These are phyloP conservation scores for Micromesistius poutassou DNA, from an alignment of 2,797 vertebrate genomes.

Conservation along the genomic window DNA sequence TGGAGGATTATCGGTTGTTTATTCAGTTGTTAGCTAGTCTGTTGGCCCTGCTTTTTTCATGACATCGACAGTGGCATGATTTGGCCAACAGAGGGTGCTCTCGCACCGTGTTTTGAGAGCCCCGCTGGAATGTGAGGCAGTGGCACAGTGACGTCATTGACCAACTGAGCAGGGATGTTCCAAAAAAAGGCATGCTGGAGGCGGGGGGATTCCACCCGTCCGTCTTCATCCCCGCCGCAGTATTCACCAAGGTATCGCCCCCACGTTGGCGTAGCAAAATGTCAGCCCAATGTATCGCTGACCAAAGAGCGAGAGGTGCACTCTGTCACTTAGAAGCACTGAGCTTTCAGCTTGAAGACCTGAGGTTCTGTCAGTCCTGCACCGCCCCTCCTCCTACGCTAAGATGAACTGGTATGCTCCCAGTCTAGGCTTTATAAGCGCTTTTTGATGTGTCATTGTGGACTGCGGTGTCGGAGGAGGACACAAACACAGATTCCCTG, in stretches of 20 bases:
- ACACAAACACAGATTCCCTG: slow-evolving; percentile 3
- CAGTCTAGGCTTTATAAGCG: not conserved
- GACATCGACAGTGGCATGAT: not conserved
- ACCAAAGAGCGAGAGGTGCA: not conserved
- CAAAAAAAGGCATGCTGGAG: slow-evolving; percentile 31
- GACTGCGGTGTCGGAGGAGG: not conserved
- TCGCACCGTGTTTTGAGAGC: slow-evolving; percentile 32
- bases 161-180: slow-evolving; percentile 36
- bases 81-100: slow-evolving; percentile 56
- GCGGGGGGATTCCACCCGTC: slow-evolving; percentile 38
- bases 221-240: not conserved
- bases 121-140: slow-evolving; percentile 54
- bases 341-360: not conserved
- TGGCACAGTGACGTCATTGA: slow-evolving; percentile 64
- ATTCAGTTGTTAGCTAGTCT: slow-evolving; percentile 7
- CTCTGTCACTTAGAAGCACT: not conserved
- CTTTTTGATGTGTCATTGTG: slow-evolving; percentile 34
- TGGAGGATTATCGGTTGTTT: not conserved
- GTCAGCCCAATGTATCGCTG: not conserved
- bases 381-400: not conserved
- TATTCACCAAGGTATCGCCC: not conserved
- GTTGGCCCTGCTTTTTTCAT: not conserved
- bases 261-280: not conserved
- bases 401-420: not conserved
- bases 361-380: not conserved